Evolutionary conservation across 2,797 vertebrate species (phyloP).

Genomic region (Amazona finschi): DNA sequence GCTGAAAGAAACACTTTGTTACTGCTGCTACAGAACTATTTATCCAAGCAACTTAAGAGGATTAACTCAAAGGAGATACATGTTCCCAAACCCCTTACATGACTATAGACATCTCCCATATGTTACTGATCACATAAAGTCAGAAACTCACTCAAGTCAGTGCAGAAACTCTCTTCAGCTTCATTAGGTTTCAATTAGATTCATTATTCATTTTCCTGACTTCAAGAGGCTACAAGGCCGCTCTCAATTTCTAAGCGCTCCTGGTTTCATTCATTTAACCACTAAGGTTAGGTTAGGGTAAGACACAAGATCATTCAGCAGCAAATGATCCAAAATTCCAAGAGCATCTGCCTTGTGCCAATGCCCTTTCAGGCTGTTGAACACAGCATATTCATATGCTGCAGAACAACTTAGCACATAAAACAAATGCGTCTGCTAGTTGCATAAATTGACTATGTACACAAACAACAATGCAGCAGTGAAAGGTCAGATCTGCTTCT

Average conservation of each 20-base stretch:
- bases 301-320: background rate
- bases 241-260: background rate
- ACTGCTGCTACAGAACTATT: background rate
- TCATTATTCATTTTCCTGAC: background rate
- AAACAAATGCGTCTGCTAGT: background rate
- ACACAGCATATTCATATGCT: background rate
- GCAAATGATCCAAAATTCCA: background rate
- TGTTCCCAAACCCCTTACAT: background rate
- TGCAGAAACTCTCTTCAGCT: background rate
- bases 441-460: background rate
- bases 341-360: background rate
- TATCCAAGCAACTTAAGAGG: background rate
- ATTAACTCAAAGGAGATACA: background rate
- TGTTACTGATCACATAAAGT: background rate
- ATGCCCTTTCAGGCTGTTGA: background rate
- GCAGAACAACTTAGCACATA: background rate
- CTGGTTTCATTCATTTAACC: background rate
- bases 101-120: background rate
- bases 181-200: background rate
- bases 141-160: background rate
- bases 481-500: background rate
- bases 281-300: background rate
- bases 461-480: background rate
- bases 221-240: background rate
- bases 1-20: background rate